phyloP scores from a whole-genome alignment of 2,888 invertebrate genomes.

The Drymonia ruficornis region DNA sequence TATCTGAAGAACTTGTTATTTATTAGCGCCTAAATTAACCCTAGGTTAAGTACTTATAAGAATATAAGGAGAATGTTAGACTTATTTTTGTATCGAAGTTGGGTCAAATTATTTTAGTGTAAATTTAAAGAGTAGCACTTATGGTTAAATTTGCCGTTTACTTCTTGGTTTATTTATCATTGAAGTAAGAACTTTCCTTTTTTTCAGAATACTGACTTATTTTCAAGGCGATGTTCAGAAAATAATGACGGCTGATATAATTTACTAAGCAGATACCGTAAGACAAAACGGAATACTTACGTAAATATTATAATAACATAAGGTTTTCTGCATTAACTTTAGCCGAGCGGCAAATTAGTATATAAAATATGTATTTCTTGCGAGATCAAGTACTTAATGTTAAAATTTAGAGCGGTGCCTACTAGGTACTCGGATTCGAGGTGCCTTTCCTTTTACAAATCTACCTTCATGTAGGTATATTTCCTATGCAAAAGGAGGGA shows the following conservation, averaged over 20 bases:
- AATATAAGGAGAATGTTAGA: too few relatives aligned
- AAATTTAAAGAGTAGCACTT: too few relatives aligned
- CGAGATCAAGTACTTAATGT: conserved; percentile 3
- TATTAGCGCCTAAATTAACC: too few relatives aligned
- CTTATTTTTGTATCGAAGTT: too few relatives aligned
- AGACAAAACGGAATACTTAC: not conserved
- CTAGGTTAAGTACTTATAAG: too few relatives aligned
- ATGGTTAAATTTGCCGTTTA: conserved; percentile 20
- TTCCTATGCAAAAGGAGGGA: not conserved
- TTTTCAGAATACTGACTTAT: too few relatives aligned
- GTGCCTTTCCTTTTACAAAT: not conserved
- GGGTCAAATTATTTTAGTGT: too few relatives aligned
- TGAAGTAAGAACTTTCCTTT: too few relatives aligned
- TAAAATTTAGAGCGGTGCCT: not conserved
- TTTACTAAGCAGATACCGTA: not conserved
- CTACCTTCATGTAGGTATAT: not conserved
- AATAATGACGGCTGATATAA: too few relatives aligned
- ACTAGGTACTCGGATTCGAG: not conserved
- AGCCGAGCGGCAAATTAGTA: not conserved
- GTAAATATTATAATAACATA: not conserved
- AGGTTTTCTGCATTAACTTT: not conserved
- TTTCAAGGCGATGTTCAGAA: too few relatives aligned
- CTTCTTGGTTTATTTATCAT: too few relatives aligned
- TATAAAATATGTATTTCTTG: conserved; percentile 5
- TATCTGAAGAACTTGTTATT: too few relatives aligned